phyloP scores from a whole-genome alignment of 1,140 invertebrate genomes.

The Cardiocondyla obscurior region DNA sequence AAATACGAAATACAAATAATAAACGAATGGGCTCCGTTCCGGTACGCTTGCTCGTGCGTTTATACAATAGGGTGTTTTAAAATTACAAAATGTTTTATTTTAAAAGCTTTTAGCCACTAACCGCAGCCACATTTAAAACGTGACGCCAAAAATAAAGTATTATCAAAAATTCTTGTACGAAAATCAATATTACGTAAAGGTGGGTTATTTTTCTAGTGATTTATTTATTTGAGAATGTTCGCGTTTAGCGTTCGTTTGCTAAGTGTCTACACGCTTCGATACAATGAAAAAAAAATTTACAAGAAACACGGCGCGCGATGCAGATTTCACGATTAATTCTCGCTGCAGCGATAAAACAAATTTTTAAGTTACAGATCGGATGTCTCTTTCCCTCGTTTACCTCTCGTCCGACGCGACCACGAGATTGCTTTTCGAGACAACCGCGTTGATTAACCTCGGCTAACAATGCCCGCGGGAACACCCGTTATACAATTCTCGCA shows the following conservation, averaged over 20 bases:
- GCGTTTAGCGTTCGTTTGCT: no score
- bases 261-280: no score
- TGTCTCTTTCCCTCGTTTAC: background rate
- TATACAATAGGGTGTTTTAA: constrained; percentile 1
- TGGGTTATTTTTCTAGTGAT: no score
- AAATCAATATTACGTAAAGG: no score
- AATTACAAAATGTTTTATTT: background rate
- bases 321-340: background rate
- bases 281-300: background rate
- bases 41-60: background rate
- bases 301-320: background rate
- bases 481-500: constrained; percentile 53
- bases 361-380: constrained; percentile 31
- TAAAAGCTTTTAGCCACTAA: no score
- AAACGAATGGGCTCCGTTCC: background rate
- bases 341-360: constrained; percentile 31
- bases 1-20: constrained; percentile 62
- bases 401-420: constrained; percentile 5
- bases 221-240: no score
- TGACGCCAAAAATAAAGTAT: no score
- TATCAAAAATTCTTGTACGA: no score
- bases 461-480: constrained; percentile 48
- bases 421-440: constrained; percentile 52
- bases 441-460: constrained; percentile 45
- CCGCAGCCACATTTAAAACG: no score